These are phyloP conservation scores for Dromococcyx pavoninus DNA, from an alignment of 2,797 vertebrate species.

Conservation along the genomic window DNA sequence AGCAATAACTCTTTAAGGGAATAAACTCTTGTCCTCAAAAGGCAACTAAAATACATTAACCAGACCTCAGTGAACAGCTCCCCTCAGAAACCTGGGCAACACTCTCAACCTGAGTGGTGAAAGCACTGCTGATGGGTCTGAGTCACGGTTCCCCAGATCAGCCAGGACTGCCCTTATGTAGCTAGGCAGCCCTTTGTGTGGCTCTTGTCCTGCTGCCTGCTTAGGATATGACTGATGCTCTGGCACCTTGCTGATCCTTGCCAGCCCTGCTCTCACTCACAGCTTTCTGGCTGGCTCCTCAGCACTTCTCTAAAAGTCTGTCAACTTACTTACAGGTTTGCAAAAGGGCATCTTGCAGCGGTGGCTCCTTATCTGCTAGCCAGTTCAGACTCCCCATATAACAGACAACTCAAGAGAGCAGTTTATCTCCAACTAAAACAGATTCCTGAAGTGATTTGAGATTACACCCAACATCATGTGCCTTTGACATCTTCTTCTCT, in stretches of 20 bases:
- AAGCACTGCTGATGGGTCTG: background rate
- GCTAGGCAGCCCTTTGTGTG: background rate
- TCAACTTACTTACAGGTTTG: background rate
- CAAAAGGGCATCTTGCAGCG: background rate
- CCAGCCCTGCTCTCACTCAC: background rate
- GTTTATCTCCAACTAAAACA: background rate
- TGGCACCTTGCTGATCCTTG: background rate
- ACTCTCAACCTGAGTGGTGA: background rate
- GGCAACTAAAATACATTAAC: background rate
- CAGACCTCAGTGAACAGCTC: background rate
- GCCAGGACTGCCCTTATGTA: fast-evolving
- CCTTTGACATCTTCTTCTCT: background rate
- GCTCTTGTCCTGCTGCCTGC: background rate
- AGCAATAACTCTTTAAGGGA: background rate
- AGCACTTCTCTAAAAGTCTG: background rate
- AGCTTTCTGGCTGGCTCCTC: background rate
- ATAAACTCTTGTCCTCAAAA: background rate
- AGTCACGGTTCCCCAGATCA: background rate
- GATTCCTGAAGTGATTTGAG: background rate
- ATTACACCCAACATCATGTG: background rate
- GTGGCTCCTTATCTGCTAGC: background rate
- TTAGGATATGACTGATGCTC: background rate
- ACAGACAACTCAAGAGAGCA: background rate
- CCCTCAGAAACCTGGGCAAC: background rate
- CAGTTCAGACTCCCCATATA: background rate